Evolutionary conservation across 2,797 vertebrate genomes (phyloP).

Genomic region (Brachymystax lenok): DNA sequence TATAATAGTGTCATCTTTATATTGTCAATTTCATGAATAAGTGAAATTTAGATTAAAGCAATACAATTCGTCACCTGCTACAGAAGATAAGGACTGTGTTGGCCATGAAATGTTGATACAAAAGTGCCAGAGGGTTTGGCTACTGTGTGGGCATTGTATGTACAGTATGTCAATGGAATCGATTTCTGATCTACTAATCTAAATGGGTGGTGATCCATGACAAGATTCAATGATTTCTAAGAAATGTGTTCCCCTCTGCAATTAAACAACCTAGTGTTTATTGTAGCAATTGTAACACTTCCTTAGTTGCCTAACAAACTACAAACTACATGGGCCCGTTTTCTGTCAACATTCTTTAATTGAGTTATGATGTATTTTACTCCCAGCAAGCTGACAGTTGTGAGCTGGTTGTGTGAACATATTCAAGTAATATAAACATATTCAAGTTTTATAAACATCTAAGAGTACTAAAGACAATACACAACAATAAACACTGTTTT

Average conservation of each 20-base stretch:
- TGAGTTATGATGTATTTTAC: not conserved
- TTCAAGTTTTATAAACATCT: not conserved
- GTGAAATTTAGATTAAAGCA: not conserved
- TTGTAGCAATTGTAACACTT: not conserved
- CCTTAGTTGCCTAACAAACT: not conserved
- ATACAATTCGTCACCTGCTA: not conserved
- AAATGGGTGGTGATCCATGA: conserved; percentile 29
- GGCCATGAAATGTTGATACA: not conserved
- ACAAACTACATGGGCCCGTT: too few relatives aligned
- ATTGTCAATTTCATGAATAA: not conserved
- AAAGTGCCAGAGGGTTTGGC: not conserved
- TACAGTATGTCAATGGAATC: not conserved
- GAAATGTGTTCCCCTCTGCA: not conserved
- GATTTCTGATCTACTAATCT: conserved; percentile 27
- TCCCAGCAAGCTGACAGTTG: not conserved
- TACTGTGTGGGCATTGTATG: not conserved
- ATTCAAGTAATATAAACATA: not conserved
- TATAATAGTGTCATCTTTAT: not conserved
- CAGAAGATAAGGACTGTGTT: not conserved
- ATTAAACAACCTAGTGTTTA: not conserved
- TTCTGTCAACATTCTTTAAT: not conserved
- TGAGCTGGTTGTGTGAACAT: not conserved
- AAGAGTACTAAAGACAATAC: not conserved
- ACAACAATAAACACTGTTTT: not conserved
- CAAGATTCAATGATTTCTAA: conserved; percentile 35